Conservation (phyloP, 2,888 invertebrate species). For the Keiferia lycopersicella region DNA sequence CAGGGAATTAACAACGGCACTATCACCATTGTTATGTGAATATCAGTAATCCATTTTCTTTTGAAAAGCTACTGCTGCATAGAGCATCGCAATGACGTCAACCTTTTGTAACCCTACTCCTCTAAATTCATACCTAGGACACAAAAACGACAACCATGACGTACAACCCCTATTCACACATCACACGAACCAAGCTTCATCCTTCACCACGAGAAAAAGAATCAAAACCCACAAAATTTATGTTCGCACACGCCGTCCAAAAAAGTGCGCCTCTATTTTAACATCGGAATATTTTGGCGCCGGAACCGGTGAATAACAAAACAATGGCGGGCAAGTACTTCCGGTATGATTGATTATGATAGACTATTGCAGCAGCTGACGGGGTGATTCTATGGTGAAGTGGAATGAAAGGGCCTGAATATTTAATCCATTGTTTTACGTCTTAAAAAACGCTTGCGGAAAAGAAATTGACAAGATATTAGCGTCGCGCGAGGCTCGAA, state of each 20-base stretch:
- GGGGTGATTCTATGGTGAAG: neutral
- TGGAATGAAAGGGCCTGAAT: neutral
- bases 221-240: slow-evolving; percentile 10
- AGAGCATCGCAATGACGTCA: neutral
- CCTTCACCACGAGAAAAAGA: slow-evolving; percentile 1
- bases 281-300: slow-evolving; percentile 17
- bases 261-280: slow-evolving; percentile 10
- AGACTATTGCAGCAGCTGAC: slow-evolving; percentile 21
- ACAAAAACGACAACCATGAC: slow-evolving; percentile 31
- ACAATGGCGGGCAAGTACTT: slow-evolving; percentile 22
- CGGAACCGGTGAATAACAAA: slow-evolving; percentile 19
- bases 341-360: slow-evolving; percentile 34
- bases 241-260: neutral
- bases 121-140: slow-evolving; percentile 19
- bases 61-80: neutral
- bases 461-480: too few relatives aligned
- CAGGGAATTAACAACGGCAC: too few relatives aligned
- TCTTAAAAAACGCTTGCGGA: too few relatives aligned
- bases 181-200: neutral
- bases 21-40: too few relatives aligned
- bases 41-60: too few relatives aligned
- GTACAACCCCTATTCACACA: neutral
- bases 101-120: slow-evolving; percentile 35
- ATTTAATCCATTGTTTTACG: too few relatives aligned
- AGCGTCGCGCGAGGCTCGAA: too few relatives aligned